Evolutionary conservation across 2,113 vertebrate genomes (phyloP), one percentile per base, ranked within the genome.

Genomic region (Cryptoleucopteryx plumbea): DNA sequence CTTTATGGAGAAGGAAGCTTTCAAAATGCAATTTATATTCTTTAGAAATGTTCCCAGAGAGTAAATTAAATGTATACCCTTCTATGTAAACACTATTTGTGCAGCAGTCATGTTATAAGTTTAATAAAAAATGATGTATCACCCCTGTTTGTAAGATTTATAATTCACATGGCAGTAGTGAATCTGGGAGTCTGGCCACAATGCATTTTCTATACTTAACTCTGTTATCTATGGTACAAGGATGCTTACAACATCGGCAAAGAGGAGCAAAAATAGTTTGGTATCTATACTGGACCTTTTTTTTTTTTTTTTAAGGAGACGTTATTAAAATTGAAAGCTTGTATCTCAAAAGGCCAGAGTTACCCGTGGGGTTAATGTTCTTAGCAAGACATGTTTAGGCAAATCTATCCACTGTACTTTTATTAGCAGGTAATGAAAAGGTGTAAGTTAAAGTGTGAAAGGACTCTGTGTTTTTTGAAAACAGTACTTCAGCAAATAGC

Each of bases 151-250:
- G 90, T 94, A 97, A 98, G 98, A 98, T 98, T 98, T 98, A 98
- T 96, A 97, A 98, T 98, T 97, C 96, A 97, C 98, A 97, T 97
- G 97, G 96, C 96, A 93, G 96, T 96, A 98, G 90, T 98, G 97
- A 98, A 97, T 97, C 98, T 97, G 95, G 96, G 97, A 98, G 93
- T 89, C 95, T 62, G 96, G 98, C 98, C 98, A 97, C 96, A 94
- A 95, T 86, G 97, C 97, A 98, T 98, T 98, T 98, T 98, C 98
- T 98, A 91, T 98, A 98, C 98, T 98, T 98, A 98, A 99, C 98
- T 97, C 96, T 95, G 97, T 98, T 99, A 98, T 97, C 96, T 96
- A 96, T 80, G 62, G 95, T 82, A 72, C 22, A 27, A 94, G 95
- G 95, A 96, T 91, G 85, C 97, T 98, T 96, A 96, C 68, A 98